phyloP scores from a whole-genome alignment of 2,797 vertebrate species.

The Girardinus metallicus region DNA sequence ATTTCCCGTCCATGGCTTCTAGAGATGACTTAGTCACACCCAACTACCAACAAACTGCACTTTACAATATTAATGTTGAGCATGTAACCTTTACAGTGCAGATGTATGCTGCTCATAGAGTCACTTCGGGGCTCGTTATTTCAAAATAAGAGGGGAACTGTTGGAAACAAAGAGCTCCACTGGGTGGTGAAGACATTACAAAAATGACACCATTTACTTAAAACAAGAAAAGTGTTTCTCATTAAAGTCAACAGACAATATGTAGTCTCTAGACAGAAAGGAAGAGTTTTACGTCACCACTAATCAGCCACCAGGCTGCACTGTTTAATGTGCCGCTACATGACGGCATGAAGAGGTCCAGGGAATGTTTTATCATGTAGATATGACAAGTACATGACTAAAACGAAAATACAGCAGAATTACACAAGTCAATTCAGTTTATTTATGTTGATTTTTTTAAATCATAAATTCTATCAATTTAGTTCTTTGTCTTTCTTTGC shows the following conservation, averaged over 20 bases:
- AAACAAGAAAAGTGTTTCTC: slow-evolving; percentile 10
- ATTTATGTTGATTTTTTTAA: too few relatives aligned
- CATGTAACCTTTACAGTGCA: slow-evolving; percentile 6
- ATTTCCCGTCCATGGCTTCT: neutral
- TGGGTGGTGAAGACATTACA: slow-evolving; percentile 14
- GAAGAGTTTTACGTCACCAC: neutral
- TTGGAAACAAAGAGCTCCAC: slow-evolving; percentile 10
- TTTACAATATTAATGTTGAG: neutral
- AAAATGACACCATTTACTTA: slow-evolving; percentile 17
- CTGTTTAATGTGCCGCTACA: neutral
- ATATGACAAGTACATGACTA: neutral
- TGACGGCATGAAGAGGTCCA: neutral
- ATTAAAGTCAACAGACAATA: slow-evolving; percentile 3
- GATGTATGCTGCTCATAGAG: neutral
- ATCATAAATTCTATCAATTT: too few relatives aligned
- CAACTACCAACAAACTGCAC: neutral
- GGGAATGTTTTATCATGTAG: neutral
- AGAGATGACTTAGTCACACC: neutral
- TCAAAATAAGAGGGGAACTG: slow-evolving; percentile 7
- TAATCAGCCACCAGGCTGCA: neutral
- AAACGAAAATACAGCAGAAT: neutral
- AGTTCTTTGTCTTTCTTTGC: too few relatives aligned
- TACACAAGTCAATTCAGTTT: too few relatives aligned
- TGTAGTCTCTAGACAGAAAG: neutral
- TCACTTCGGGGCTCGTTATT: slow-evolving; percentile 39